Percentiles rank a stretch among this genome's conserved stretches.
These are phyloP conservation scores for Mastomys natalensis DNA, from an alignment of 2,113 vertebrate species.

Conservation along the genomic window DNA sequence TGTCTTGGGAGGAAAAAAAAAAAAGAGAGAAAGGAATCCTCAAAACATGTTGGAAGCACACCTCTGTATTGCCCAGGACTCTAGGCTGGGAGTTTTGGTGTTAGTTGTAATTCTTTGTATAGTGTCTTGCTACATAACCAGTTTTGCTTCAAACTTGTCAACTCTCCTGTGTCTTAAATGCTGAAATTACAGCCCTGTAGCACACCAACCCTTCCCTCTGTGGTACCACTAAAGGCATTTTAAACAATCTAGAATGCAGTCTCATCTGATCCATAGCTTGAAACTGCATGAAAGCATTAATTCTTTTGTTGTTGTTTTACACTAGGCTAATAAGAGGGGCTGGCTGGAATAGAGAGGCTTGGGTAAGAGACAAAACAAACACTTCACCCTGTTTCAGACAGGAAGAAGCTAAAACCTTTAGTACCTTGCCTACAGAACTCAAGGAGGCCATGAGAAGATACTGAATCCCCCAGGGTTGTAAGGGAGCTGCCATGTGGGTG, in stretches of 20 bases:
- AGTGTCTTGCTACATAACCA: background rate
- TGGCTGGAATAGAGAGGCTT: no score
- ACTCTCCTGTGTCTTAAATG: no score
- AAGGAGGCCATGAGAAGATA: no score
- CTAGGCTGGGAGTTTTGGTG: background rate
- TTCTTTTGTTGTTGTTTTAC: background rate
- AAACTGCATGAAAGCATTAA: background rate
- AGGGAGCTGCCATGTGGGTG: background rate
- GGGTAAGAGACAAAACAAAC: background rate
- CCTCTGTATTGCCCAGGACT: background rate
- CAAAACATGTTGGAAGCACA: no score
- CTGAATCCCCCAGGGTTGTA: background rate
- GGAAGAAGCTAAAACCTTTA: background rate
- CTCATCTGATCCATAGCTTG: background rate
- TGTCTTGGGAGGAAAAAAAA: no score
- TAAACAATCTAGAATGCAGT: background rate
- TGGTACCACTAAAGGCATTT: background rate
- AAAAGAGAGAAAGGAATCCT: background rate
- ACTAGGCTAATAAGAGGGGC: background rate
- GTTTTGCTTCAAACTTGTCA: background rate
- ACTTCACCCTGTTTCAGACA: background rate
- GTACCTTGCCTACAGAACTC: background rate
- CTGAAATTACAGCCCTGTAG: background rate
- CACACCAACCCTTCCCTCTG: background rate
- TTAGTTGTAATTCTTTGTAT: background rate